phyloP scores from a whole-genome alignment of 2,113 vertebrate genomes.

The Dermatemys mawii region DNA sequence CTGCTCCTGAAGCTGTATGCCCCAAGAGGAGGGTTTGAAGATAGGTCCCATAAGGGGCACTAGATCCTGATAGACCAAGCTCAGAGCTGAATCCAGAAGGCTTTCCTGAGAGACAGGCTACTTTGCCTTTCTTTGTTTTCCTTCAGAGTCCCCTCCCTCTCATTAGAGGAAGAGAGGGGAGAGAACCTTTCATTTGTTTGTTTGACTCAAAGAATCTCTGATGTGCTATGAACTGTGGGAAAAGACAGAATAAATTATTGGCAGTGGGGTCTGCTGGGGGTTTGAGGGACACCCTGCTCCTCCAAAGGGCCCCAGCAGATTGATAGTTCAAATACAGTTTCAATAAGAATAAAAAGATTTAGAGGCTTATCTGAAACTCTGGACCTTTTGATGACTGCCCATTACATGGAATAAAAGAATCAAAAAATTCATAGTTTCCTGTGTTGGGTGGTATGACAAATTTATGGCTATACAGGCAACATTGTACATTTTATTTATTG shows the following conservation, averaged over 20 bases:
- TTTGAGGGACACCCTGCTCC: not conserved
- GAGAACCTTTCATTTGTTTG: not conserved
- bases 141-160: not conserved
- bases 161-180: not conserved
- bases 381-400: not conserved
- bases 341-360: not conserved
- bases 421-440: not conserved
- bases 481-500: not conserved
- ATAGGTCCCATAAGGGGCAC: not conserved
- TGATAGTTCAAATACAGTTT: slow-evolving; percentile 12
- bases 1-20: not conserved
- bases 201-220: not conserved
- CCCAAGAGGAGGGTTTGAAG: not conserved
- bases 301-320: not conserved
- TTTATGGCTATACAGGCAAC: not conserved
- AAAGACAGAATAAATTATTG: not conserved
- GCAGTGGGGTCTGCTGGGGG: not conserved
- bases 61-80: not conserved
- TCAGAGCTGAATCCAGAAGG: not conserved
- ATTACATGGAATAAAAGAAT: not conserved
- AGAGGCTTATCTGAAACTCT: not conserved
- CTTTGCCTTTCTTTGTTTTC: not conserved
- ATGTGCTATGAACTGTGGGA: not conserved
- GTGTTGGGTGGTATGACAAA: not conserved
- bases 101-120: not conserved